phyloP scores from a whole-genome alignment of 2,888 invertebrate genomes.

The Spilosoma lubricipeda region DNA sequence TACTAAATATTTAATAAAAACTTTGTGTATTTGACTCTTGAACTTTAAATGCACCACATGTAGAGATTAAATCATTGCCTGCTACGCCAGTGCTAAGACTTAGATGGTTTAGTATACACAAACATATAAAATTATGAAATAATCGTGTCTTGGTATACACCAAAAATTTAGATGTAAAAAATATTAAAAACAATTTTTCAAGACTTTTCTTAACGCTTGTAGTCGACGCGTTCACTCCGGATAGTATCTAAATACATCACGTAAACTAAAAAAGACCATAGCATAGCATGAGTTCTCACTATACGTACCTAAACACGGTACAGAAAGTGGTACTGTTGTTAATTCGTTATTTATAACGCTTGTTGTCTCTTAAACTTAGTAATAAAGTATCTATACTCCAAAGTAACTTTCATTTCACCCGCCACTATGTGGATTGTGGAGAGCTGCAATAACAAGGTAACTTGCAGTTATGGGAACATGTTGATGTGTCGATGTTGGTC shows the following conservation, averaged over 20 bases:
- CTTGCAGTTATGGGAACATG: slow-evolving; percentile 64
- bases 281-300: slow-evolving; percentile 71
- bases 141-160: slow-evolving; percentile 77
- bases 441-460: slow-evolving; percentile 81
- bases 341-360: slow-evolving; percentile 70
- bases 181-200: slow-evolving; percentile 61
- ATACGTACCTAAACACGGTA: slow-evolving; percentile 52
- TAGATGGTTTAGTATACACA: slow-evolving; percentile 66
- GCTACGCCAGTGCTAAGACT: slow-evolving; percentile 75
- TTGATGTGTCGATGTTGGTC: slow-evolving; percentile 74
- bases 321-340: slow-evolving; percentile 60
- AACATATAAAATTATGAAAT: slow-evolving; percentile 40
- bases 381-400: slow-evolving; percentile 86
- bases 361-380: slow-evolving; percentile 81
- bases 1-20: slow-evolving; percentile 62
- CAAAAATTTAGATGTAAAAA: slow-evolving; percentile 67
- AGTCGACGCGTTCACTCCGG: slow-evolving; percentile 74
- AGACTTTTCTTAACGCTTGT: slow-evolving; percentile 72
- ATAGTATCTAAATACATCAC: slow-evolving; percentile 60
- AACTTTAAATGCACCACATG: slow-evolving; percentile 76
- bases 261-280: slow-evolving; percentile 39
- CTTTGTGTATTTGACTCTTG: slow-evolving; percentile 59
- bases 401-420: slow-evolving; percentile 85
- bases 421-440: slow-evolving; percentile 78
- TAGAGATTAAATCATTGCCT: slow-evolving; percentile 77